Evolutionary conservation across 2,113 vertebrate species (phyloP).

Genomic region (Okapia johnstoni): DNA sequence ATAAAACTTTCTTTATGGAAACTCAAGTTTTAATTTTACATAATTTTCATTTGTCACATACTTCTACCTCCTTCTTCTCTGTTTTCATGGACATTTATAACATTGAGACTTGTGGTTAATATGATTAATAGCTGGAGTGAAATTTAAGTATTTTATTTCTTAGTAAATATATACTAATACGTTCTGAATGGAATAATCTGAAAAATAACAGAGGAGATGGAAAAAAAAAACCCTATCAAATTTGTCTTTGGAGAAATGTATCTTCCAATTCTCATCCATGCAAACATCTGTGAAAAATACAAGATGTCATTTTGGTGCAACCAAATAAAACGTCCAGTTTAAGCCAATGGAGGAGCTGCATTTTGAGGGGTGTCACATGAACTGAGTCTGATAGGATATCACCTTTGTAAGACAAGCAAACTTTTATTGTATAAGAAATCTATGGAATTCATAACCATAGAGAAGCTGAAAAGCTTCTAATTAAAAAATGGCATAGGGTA

Average conservation of each 20-base stretch:
- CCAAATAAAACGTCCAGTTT: not conserved
- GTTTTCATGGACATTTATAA: not conserved
- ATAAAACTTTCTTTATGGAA: not conserved
- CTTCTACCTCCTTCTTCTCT: not conserved
- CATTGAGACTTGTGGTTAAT: not conserved
- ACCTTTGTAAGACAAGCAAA: not conserved
- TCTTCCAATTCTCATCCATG: not conserved
- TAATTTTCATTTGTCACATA: not conserved
- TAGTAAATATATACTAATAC: not conserved
- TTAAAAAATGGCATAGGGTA: conserved; percentile 56
- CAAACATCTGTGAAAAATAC: not conserved
- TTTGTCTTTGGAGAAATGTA: not conserved
- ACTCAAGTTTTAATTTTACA: not conserved
- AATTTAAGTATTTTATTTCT: not conserved
- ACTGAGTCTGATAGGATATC: not conserved
- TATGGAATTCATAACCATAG: conserved; percentile 9
- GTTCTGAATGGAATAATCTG: not conserved
- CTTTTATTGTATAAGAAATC: not conserved
- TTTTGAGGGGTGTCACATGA: not conserved
- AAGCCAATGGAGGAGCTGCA: not conserved
- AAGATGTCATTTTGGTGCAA: not conserved
- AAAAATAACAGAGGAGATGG: not conserved
- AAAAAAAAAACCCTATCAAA: not conserved
- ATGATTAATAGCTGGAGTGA: not conserved
- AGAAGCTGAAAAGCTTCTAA: conserved; percentile 43